These are phyloP conservation scores for Schlechtendalia chinensis DNA, from an alignment of 1,140 invertebrate genomes.

Conservation along the genomic window DNA sequence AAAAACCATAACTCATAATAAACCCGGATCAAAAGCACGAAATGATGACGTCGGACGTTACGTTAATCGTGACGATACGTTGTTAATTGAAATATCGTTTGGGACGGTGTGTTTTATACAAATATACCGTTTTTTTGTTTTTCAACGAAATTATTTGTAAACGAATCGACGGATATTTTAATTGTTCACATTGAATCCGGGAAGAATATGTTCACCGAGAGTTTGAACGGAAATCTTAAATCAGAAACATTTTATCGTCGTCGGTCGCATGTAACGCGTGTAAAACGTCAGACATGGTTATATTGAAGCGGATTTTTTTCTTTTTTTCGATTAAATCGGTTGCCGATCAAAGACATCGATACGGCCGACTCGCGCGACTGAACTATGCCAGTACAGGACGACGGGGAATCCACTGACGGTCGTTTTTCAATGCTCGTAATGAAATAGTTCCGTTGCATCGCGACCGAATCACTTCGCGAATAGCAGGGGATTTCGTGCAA, in stretches of 20 bases:
- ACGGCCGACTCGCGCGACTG: neutral
- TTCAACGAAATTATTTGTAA: too few relatives aligned
- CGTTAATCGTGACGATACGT: too few relatives aligned
- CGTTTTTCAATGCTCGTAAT: conserved; percentile 28
- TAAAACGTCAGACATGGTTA: neutral
- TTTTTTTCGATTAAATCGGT: conserved; percentile 13
- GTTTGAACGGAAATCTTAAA: neutral
- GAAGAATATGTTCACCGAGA: neutral
- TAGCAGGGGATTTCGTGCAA: conserved; percentile 35
- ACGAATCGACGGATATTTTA: too few relatives aligned
- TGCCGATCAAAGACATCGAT: conserved; percentile 11
- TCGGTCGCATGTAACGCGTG: neutral
- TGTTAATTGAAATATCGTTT: too few relatives aligned
- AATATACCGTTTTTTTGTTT: too few relatives aligned
- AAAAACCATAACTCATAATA: neutral
- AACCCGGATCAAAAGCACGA: neutral
- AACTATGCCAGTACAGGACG: neutral
- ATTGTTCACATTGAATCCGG: neutral
- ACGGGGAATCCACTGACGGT: neutral
- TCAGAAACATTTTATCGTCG: too few relatives aligned
- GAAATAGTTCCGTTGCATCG: conserved; percentile 38
- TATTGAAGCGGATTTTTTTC: neutral
- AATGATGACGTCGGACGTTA: neutral
- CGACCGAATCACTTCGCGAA: conserved; percentile 1
- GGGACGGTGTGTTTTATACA: too few relatives aligned